phyloP scores from a whole-genome alignment of 2,797 vertebrate genomes.

The Gymnocypris eckloni region DNA sequence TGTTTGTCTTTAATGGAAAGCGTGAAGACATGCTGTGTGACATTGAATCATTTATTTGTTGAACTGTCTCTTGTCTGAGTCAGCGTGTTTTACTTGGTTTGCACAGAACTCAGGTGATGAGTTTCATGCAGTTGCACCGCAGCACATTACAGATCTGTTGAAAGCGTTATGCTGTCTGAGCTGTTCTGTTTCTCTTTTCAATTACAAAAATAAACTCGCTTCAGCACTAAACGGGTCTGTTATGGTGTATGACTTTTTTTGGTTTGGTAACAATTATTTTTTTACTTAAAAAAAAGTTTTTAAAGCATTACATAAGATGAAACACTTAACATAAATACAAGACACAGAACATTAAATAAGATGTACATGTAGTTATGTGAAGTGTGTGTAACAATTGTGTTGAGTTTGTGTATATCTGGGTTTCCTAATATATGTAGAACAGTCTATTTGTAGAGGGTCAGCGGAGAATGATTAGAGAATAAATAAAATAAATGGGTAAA shows the following conservation, averaged over 20 bases:
- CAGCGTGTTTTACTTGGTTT: slow-evolving; percentile 86
- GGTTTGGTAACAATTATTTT: not conserved
- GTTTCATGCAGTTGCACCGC: slow-evolving; percentile 56
- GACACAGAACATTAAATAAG: no score
- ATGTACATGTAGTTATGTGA: no score
- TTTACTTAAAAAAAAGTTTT: no score
- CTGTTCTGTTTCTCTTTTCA: slow-evolving; percentile 59
- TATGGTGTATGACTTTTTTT: not conserved
- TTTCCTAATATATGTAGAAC: no score
- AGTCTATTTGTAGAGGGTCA: no score
- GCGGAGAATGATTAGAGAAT: no score
- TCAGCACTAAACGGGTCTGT: slow-evolving; percentile 17
- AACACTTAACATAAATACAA: not conserved
- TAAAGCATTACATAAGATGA: not conserved
- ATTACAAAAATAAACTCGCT: slow-evolving; percentile 60
- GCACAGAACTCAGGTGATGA: slow-evolving; percentile 81
- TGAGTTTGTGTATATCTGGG: no score
- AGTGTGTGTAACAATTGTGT: no score
- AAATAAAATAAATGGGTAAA: no score
- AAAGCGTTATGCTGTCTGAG: slow-evolving; percentile 50
- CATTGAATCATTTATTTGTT: slow-evolving; percentile 84
- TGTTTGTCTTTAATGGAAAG: slow-evolving; percentile 80
- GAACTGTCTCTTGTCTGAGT: slow-evolving; percentile 78
- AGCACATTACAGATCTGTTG: slow-evolving; percentile 37
- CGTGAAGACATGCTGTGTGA: slow-evolving; percentile 81